Conservation (phyloP, 2,113 vertebrate species). For the Sialia sialis region DNA sequence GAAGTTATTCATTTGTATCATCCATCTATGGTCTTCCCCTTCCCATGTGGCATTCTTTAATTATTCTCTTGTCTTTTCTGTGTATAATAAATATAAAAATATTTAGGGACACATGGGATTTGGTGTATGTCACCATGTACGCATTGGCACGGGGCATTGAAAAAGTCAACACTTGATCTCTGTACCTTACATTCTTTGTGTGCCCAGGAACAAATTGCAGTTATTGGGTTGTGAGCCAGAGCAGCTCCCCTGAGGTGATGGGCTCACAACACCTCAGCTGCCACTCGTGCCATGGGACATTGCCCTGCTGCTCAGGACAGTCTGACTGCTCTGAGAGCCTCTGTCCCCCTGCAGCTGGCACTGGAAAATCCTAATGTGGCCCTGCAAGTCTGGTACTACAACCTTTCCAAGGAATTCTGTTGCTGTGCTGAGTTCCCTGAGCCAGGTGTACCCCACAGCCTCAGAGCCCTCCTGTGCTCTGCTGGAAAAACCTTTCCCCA, state of each 20-base stretch:
- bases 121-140: not conserved
- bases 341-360: not conserved
- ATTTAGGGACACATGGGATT: accelerated
- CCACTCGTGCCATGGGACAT: not conserved
- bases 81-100: too few species aligned
- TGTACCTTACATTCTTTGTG: not conserved
- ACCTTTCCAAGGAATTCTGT: not conserved
- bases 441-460: accelerated
- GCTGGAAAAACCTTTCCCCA: not conserved
- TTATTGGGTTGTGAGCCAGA: accelerated
- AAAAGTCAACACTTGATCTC: not conserved
- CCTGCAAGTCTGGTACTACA: not conserved
- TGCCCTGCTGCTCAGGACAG: not conserved
- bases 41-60: not conserved
- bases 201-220: not conserved
- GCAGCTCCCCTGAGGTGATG: not conserved
- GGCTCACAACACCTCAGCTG: not conserved
- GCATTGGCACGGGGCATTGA: not conserved
- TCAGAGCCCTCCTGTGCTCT: not conserved
- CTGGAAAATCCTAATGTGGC: not conserved
- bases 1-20: not conserved
- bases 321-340: not conserved
- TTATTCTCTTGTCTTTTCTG: not conserved
- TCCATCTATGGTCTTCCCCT: not conserved
- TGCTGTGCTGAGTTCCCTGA: not conserved